A percentile compares a stretch with the other conserved stretches of the same genome.
Evolutionary conservation across 2,113 vertebrate species (phyloP).

Genomic region (Etia nguti): DNA sequence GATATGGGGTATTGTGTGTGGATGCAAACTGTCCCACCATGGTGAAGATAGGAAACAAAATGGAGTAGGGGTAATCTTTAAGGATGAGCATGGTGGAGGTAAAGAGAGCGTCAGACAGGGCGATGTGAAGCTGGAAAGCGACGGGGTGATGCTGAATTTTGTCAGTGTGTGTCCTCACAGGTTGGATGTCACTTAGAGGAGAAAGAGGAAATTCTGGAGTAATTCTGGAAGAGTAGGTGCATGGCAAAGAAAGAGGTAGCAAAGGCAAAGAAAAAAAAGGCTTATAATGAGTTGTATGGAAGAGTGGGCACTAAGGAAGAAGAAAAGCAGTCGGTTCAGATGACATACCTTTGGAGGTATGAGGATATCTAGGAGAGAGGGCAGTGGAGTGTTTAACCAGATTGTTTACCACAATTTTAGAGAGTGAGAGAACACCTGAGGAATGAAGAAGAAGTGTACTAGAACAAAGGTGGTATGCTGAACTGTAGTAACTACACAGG

Average conservation of each 20-base stretch:
- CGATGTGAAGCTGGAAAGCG: fast-evolving
- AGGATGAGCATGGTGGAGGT: background rate
- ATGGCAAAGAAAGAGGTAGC: background rate
- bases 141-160: background rate
- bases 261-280: background rate
- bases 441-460: background rate
- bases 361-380: background rate
- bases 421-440: fast-evolving
- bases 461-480: background rate
- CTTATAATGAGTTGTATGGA: background rate
- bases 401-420: background rate
- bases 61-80: background rate
- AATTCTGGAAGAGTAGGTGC: background rate
- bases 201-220: background rate
- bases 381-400: background rate
- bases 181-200: background rate
- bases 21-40: background rate
- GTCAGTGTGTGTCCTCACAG: fast-evolving
- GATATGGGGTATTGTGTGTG: fast-evolving
- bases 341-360: background rate
- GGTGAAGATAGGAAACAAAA: background rate
- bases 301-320: no score
- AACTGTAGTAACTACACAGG: fast-evolving
- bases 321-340: background rate
- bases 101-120: no score